Evolutionary conservation across 2,797 vertebrate genomes (phyloP), one percentile per base, ranked within the genome.

Genomic region (Takifugu ocellatus): DNA sequence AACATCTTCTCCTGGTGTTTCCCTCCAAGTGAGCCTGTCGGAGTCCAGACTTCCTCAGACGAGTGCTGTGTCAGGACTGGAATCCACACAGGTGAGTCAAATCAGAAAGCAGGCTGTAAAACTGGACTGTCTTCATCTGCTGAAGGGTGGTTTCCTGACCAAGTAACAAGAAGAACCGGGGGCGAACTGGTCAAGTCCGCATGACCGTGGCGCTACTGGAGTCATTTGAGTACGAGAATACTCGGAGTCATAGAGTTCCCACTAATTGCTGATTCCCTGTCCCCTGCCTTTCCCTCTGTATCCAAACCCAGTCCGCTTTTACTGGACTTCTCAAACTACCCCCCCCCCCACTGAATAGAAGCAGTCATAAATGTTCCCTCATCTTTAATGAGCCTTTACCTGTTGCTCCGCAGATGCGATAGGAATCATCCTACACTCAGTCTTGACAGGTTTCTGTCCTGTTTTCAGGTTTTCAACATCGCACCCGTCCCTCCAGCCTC

Each of bases 401-500:
- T 10, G 7, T 24, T 10, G 5, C n/a, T 56, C 12, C 3, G 3
- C 1, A 48, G 25, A 47, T 7, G 1, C 14, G 25, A 2, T 21
- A 6, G 5, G 36, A 58, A 52, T 25, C 42, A 3, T n/a, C 16
- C 53, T 42, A 25, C 29, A 24, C 9, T 1, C 6, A 31, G 3
- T 33, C 1, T 29, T 25, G 31, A 26, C 17, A 44, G 0, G 39
- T 17, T 52, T 39, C 33, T 4, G 24, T 11, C 57, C 14, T 21
- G 6, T 3, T 7, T 51, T 15, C 36, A 99, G 97, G 97, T 98
- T 70, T 99, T 99, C 83, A 98, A 97, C 84, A 88, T 99, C 59
- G 93, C 96, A 63, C 95, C 97, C 33, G 94, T 98, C 84, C 95
- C 96, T 85, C 94, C 96, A 75, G 87, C 92, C 76, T 93, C 90